Evolutionary conservation across 2,113 vertebrate species (phyloP), one percentile per base, ranked within the genome.

Genomic region (Clinocottus analis): DNA sequence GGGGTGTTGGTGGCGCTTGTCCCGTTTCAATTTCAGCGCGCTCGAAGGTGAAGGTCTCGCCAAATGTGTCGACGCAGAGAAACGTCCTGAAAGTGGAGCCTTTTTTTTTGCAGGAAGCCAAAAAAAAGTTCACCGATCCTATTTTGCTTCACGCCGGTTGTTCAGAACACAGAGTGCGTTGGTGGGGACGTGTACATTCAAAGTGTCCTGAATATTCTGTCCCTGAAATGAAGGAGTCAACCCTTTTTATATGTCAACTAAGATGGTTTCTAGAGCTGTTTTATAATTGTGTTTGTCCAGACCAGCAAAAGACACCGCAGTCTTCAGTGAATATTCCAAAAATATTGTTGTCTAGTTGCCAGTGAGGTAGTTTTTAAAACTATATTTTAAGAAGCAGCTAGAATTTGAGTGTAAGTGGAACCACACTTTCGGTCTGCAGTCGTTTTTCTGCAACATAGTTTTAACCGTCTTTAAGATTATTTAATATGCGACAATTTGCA

Each of bases 21-120:
- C 29, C 64, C 7, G 55, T 74, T 80, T 87, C 64, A 51, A 41
- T 84, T 72, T 80, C 59, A 79, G 59, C 61, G 56, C 10, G 49
- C 67, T 75, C 58, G 31, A 63, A 77, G 74, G 65, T 4, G 25
- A 70, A 66, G 14, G 80, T 75, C 55, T 72, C 3, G 49, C 61
- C 43, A 25, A 77, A 45, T 63, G 61, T 43, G 62, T n/a, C 35
- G 43, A 78, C 11, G 31, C 47, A 77, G 59, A 73, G 3, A 17
- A 76, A 69, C 17, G 66, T 68, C 55, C 25, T 63, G 67, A 66
- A 79, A 51, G 66, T 25, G 12, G 55, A 27, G 51, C 49, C 10
- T 37, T 33, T 47, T 47, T 37, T 33, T 47, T 47, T 27, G 27
- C 56, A 56, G 12, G 25, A 41, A 41, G 23, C 17, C 53, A 14